Evolutionary conservation across 2,797 vertebrate genomes (phyloP), one percentile per base, ranked within the genome.

Genomic region (Naso thynnoides): DNA sequence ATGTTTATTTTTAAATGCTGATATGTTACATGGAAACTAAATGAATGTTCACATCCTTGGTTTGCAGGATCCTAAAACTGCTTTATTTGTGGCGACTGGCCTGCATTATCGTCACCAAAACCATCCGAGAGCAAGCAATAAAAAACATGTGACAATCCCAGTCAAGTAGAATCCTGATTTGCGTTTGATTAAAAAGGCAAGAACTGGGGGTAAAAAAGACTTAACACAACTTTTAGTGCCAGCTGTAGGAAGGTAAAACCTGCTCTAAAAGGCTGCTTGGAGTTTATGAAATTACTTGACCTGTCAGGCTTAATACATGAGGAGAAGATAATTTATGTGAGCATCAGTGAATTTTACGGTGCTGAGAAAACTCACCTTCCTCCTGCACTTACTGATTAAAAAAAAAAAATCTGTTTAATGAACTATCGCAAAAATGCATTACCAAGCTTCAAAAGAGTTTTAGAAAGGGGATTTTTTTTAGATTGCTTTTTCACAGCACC

Each of bases 201-300:
- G n/a, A n/a, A n/a, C n/a, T n/a, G n/a, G n/a, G n/a, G n/a, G n/a
- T n/a, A n/a, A 31, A 33, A 33, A 33, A 33, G 33, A 33, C 3
- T 10, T 1, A 7, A 33, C 33, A 9, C 3, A 10, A 33, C 54
- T n/a, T 18, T 59, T 8, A 60, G 38, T 44, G 56, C 5, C 5
- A 29, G 9, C 9, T 31, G 9, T 29, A 7, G 3, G n/a, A 24
- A 44, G 50, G 21, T 48, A 41, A 68, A 68, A 50, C 31, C 36
- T 57, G 24, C 24, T 5, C 23, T 48, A 45, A 53, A 47, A 58
- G 16, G 24, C 26, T 23, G 36, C 42, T 15, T 18, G 2, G 14
- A 67, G 52, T 42, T 47, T 19, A 31, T 61, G 44, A 47, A 62
- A 62, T 27, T 39, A 60, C 19, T 13, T 45, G 21, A 66, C 24